Conservation (phyloP, 1,140 invertebrate genomes). For the Caerostris extrusa region DNA sequence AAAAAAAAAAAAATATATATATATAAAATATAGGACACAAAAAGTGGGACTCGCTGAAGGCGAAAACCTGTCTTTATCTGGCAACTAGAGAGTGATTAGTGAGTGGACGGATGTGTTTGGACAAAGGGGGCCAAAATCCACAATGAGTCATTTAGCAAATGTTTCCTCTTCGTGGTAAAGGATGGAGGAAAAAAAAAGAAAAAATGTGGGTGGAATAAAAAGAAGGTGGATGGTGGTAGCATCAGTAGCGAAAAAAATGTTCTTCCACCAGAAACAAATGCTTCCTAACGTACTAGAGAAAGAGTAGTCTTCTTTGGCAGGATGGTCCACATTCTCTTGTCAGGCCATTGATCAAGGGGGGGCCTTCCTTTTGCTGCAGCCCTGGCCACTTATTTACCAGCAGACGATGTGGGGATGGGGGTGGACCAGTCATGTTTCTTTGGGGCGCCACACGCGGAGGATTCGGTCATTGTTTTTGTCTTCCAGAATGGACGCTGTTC, state of each 20-base stretch:
- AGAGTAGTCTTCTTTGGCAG: neutral
- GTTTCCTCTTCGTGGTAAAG: conserved; percentile 20
- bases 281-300: conserved; percentile 5
- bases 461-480: conserved; percentile 51
- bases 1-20: neutral
- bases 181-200: neutral
- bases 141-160: conserved; percentile 69
- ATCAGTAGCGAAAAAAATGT: neutral
- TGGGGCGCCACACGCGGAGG: neutral
- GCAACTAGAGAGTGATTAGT: conserved; percentile 27
- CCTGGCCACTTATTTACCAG: conserved; percentile 52
- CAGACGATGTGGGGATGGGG: neutral
- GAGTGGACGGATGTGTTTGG: conserved; percentile 41
- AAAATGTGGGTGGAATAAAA: neutral
- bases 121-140: conserved; percentile 62
- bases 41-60: conserved; percentile 20
- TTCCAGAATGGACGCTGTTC: conserved; percentile 17
- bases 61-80: conserved; percentile 30
- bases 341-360: conserved; percentile 43
- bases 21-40: neutral
- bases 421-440: conserved; percentile 16
- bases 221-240: neutral
- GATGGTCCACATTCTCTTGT: conserved; percentile 41
- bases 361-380: conserved; percentile 4
- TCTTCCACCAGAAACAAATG: conserved; percentile 46